Evolutionary conservation across 2,797 vertebrate genomes (phyloP), one percentile per base, ranked within the genome.

Genomic region (Podargus strigoides): DNA sequence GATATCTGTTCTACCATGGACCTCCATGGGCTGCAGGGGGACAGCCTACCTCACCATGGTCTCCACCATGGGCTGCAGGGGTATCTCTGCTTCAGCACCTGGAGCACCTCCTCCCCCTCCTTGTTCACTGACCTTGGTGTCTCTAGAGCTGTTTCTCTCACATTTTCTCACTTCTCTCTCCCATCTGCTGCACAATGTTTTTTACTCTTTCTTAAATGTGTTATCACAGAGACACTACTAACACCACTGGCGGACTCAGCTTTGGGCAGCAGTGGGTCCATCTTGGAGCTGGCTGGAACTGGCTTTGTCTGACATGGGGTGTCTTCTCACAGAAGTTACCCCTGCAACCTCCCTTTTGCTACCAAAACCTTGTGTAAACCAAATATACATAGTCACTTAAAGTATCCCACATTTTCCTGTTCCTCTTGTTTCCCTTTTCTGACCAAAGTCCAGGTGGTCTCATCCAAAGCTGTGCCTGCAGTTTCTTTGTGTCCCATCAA

Each of bases 11-110:
- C n/a, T n/a, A n/a, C n/a, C n/a, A n/a, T n/a, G n/a, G n/a, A n/a
- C n/a, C n/a, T n/a, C n/a, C n/a, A n/a, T n/a, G n/a, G n/a, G n/a
- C n/a, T n/a, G n/a, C n/a, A n/a, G n/a, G n/a, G n/a, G n/a, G n/a
- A n/a, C n/a, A n/a, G n/a, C n/a, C n/a, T n/a, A n/a, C n/a, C n/a
- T n/a, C n/a, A n/a, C n/a, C n/a, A n/a, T n/a, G n/a, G n/a, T n/a
- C n/a, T n/a, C n/a, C n/a, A n/a, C 12, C 49, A 4, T 0, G 10
- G 42, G 16, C 75, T 46, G n/a, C 27, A 32, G n/a, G 39, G 30
- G 32, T 52, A 34, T n/a, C 59, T 50, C 46, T 42, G 37, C 46
- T n/a, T 62, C 8, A 0, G 0, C 37, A 0, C 20, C 13, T 78
- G 75, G 27, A 55, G 21, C 32, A 36, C 2, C 39, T 64, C 15